Conservation (phyloP, 1,140 invertebrate species). For the Leucophenga varia region DNA sequence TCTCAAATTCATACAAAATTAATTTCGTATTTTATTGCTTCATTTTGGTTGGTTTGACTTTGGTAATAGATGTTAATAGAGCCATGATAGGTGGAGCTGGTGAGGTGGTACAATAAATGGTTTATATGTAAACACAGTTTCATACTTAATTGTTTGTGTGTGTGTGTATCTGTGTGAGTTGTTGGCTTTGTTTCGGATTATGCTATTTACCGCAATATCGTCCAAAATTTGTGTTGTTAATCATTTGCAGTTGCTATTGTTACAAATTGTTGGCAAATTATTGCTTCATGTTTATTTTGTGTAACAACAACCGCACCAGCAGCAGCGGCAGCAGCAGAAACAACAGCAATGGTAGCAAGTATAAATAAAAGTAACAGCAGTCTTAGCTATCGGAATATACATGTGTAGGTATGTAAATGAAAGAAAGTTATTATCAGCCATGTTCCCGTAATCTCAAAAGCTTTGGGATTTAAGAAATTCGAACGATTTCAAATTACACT, state of each 20-base stretch:
- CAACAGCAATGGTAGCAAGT: conserved; percentile 16
- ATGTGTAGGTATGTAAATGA: no score
- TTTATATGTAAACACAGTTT: no score
- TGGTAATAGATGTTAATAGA: not conserved
- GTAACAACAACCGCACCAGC: conserved; percentile 5
- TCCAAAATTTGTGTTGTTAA: conserved; percentile 43
- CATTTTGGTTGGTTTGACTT: conserved; percentile 21
- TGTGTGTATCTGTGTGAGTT: conserved; percentile 9
- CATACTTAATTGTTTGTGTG: not conserved
- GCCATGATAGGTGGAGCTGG: no score
- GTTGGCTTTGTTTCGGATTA: conserved; percentile 24
- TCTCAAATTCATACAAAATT: conserved; percentile 42
- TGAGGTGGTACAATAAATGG: no score
- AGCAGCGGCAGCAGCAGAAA: conserved; percentile 26
- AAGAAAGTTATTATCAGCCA: no score
- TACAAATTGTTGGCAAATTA: conserved; percentile 50
- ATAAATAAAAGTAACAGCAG: conserved; percentile 19
- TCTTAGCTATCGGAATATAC: no score
- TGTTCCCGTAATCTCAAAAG: no score
- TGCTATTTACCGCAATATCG: conserved; percentile 50
- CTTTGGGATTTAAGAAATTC: no score
- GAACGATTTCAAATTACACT: no score
- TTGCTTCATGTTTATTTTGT: conserved; percentile 42
- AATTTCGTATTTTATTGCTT: conserved; percentile 23
- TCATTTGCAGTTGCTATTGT: conserved; percentile 48